phyloP scores from a whole-genome alignment of 2,113 vertebrate species.

The Dicaeum eximium region DNA sequence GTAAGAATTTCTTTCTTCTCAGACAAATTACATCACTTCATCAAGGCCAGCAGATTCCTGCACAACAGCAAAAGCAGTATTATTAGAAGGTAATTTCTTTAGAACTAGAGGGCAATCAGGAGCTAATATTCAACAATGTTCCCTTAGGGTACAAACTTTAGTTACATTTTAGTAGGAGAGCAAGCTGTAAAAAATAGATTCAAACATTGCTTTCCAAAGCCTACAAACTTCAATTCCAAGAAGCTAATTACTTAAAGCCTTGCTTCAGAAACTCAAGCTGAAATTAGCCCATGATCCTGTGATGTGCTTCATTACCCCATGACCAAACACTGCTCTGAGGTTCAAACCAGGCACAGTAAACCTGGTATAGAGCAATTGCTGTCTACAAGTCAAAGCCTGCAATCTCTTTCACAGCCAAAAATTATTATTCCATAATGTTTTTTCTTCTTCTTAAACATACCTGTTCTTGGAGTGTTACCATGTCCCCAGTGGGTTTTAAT shows the following conservation, averaged over 20 bases:
- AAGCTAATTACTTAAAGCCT: background rate
- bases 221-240: background rate
- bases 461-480: background rate
- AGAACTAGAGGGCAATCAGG: background rate
- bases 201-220: background rate
- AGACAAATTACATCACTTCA: background rate
- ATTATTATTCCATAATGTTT: fast-evolving
- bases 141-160: background rate
- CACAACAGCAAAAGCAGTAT: background rate
- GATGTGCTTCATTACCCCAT: fast-evolving
- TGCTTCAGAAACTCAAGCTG: background rate
- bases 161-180: background rate
- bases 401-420: background rate
- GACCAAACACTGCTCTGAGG: background rate
- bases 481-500: background rate
- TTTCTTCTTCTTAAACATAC: background rate
- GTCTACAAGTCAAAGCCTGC: background rate
- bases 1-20: background rate
- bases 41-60: background rate
- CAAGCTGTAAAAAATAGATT: background rate
- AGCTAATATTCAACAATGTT: background rate
- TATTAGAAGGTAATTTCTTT: background rate
- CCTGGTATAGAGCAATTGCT: background rate
- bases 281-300: background rate
- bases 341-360: background rate